Conservation (phyloP, 2,113 vertebrate species). For the Pterocles gutturalis region DNA sequence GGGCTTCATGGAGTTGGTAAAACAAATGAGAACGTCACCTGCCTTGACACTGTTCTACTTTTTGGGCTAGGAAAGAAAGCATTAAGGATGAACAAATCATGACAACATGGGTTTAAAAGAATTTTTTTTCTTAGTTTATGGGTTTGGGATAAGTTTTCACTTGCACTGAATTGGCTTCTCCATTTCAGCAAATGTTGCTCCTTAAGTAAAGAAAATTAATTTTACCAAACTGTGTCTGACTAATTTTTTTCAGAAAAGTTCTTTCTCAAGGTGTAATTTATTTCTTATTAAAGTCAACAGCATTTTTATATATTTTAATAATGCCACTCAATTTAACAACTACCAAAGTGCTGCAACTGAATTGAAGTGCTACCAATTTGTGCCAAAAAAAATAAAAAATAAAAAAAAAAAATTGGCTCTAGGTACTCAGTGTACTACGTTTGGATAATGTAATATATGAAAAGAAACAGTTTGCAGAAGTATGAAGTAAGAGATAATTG, state of each 20-base stretch:
- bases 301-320: neutral
- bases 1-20: neutral
- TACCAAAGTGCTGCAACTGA: neutral
- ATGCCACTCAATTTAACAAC: neutral
- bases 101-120: neutral
- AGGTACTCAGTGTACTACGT: neutral
- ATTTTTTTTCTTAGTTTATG: neutral
- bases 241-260: neutral
- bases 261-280: neutral
- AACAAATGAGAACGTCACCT: neutral
- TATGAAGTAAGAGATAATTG: neutral
- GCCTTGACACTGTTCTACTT: neutral
- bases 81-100: neutral
- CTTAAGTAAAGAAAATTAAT: neutral
- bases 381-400: neutral
- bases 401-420: neutral
- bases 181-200: neutral
- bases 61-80: neutral
- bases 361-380: neutral
- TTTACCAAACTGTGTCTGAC: neutral
- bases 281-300: neutral
- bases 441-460: neutral
- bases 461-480: neutral
- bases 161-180: neutral
- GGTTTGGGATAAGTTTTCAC: neutral